Conservation (phyloP, 2,888 invertebrate genomes). For the Ephialtes manifestator region DNA sequence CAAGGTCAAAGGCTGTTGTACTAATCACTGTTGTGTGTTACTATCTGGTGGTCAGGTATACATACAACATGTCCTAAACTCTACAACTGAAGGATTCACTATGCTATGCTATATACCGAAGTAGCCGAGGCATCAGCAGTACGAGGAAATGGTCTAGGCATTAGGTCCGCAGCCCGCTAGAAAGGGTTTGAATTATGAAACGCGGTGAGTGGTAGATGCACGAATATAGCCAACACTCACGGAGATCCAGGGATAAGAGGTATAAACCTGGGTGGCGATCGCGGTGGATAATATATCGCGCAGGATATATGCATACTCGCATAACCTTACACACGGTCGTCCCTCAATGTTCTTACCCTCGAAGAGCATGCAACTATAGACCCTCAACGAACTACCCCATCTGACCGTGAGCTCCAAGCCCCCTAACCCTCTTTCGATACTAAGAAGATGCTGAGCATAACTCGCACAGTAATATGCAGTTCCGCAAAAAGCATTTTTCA, state of each 20-base stretch:
- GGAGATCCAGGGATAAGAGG: constrained; percentile 63
- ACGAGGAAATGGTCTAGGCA: constrained; percentile 72
- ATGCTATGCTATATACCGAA: constrained; percentile 9
- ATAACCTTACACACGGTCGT: constrained; percentile 75
- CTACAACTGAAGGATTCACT: constrained; percentile 23
- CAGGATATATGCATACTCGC: constrained; percentile 51
- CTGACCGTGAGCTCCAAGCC: constrained; percentile 40
- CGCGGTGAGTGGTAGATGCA: constrained; percentile 68
- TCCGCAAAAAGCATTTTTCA: constrained; percentile 83
- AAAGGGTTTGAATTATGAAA: constrained; percentile 84
- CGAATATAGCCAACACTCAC: constrained; percentile 43
- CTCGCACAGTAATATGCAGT: constrained; percentile 20
- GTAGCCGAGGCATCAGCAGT: constrained; percentile 52
- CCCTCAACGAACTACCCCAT: constrained; percentile 55
- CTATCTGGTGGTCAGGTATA: constrained; percentile 18
- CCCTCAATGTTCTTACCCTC: constrained; percentile 81
- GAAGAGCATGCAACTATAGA: constrained; percentile 44
- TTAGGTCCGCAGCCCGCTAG: constrained; percentile 73
- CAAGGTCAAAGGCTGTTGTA: constrained; percentile 1
- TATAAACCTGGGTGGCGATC: constrained; percentile 58
- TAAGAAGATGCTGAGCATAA: constrained; percentile 40
- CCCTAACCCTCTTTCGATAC: constrained; percentile 17
- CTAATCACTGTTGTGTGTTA: constrained; percentile 15
- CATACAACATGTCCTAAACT: constrained; percentile 20
- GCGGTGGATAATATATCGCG: constrained; percentile 68